Conservation (phyloP, 2,888 invertebrate species). For the Odontothrips loti region DNA sequence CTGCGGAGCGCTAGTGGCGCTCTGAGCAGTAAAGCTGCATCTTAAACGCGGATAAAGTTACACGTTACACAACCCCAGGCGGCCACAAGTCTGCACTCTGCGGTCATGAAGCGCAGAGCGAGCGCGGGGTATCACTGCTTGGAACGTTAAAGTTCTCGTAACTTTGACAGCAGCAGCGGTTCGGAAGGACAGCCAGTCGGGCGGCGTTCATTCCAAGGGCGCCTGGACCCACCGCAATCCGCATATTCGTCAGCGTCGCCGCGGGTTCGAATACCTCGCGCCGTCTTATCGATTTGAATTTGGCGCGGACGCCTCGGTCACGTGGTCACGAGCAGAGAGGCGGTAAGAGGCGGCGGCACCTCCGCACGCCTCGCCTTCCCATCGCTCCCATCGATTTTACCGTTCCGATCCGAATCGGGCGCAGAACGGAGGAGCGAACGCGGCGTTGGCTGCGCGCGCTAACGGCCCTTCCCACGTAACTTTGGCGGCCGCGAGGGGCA, state of each 20-base stretch:
- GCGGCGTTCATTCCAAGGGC: background rate
- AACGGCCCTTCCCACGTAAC: background rate
- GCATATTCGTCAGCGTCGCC: too few relatives aligned
- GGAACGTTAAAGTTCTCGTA: too few relatives aligned
- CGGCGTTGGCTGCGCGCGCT: background rate
- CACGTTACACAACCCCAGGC: too few relatives aligned
- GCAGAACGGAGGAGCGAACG: background rate
- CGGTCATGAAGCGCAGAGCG: too few relatives aligned
- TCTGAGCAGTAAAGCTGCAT: too few relatives aligned
- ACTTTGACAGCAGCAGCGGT: too few relatives aligned
- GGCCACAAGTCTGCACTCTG: too few relatives aligned
- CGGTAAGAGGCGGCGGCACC: background rate
- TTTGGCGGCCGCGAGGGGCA: background rate
- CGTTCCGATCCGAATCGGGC: background rate
- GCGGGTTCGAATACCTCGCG: too few relatives aligned
- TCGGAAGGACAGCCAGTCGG: too few relatives aligned
- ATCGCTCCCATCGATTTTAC: background rate
- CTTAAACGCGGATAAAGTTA: too few relatives aligned
- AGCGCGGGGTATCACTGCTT: too few relatives aligned
- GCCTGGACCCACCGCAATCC: background rate
- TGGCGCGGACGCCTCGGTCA: background rate
- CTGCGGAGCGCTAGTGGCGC: too few relatives aligned
- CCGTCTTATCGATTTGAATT: constrained; percentile 22
- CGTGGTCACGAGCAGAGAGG: background rate
- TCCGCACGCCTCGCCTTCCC: background rate